These are phyloP conservation scores for Meliscaeva auricollis DNA, from an alignment of 2,888 invertebrate genomes.

Conservation along the genomic window DNA sequence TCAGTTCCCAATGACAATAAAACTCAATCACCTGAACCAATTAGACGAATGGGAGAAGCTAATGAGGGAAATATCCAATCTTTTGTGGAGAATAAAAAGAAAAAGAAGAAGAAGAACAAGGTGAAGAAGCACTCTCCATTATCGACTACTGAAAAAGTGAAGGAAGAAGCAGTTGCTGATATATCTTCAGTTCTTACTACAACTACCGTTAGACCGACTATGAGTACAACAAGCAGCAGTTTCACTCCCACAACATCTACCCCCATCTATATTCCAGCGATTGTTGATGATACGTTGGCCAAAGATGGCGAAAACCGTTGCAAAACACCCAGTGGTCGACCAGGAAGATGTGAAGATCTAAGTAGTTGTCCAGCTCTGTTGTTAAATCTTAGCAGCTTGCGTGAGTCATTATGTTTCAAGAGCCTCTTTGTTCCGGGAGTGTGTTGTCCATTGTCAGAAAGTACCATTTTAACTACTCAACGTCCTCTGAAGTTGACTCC, in stretches of 20 bases:
- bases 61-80: conserved; percentile 77
- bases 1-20: background rate
- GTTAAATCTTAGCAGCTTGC: conserved; percentile 91
- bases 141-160: conserved; percentile 44
- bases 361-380: conserved; percentile 94
- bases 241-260: conserved; percentile 81
- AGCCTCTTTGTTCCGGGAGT: conserved; percentile 96
- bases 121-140: conserved; percentile 80
- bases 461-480: conserved; percentile 82
- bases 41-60: conserved; percentile 50
- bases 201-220: conserved; percentile 80
- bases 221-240: conserved; percentile 80
- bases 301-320: conserved; percentile 88
- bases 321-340: conserved; percentile 91
- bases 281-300: conserved; percentile 83
- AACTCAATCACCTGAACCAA: conserved; percentile 45
- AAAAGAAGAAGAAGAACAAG: conserved; percentile 81
- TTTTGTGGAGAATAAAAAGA: conserved; percentile 82
- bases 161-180: background rate
- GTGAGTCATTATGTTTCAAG: conserved; percentile 96
- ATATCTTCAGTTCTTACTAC: conserved; percentile 55
- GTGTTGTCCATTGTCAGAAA: conserved; percentile 89
- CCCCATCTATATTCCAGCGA: conserved; percentile 48
- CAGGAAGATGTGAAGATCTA: conserved; percentile 93
- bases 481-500: conserved; percentile 81